Evolutionary conservation across 2,797 vertebrate species (phyloP), one percentile per base, ranked within the genome.

Genomic region (Poecile montanus): DNA sequence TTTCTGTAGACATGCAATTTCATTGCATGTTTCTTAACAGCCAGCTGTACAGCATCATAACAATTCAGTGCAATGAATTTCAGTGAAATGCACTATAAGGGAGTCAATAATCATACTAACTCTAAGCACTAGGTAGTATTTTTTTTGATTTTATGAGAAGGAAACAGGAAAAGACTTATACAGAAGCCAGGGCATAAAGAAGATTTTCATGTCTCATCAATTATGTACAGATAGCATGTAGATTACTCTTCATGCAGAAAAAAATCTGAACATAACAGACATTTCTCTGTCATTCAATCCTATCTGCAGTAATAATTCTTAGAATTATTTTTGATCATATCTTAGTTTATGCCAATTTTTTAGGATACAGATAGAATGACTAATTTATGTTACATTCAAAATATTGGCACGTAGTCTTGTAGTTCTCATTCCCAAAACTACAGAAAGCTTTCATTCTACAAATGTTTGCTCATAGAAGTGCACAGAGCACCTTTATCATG

Each of bases 1-100:
- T 86, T 93, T 38, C 56, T 62, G 68, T 72, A 87, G 71, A 90
- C 71, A 58, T 66, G 70, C 27, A 89, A 91, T 94, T 82, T 96
- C 36, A 57, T 26, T 94, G 78, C 50, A 5, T 23, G 48, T 38
- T 95, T 88, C 71, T 89, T 73, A 90, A 93, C 45, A 93, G 71
- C 48, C 60, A 89, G 19, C 51, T 97, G 45, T 36, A 87, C 9
- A 53, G 32, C 70, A 75, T 25, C 74, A 78, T 65, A 51, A 95
- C 74, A 93, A 83, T 66, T 15, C 17, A 83, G 40, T 38, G 56
- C 38, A 91, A 84, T 71, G 48, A 71, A 81, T 94, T 94, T 85
- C 44, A 66, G 47, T 75, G 75, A 96, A 94, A 92, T 65, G 13
- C 10, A 60, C 60, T 73, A 63, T 67, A 80, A 85, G 12, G 26